A percentile compares a stretch with the other conserved stretches of the same genome.
These are phyloP conservation scores for Harpalus rubripes DNA, from an alignment of 2,888 invertebrate genomes.

Conservation along the genomic window DNA sequence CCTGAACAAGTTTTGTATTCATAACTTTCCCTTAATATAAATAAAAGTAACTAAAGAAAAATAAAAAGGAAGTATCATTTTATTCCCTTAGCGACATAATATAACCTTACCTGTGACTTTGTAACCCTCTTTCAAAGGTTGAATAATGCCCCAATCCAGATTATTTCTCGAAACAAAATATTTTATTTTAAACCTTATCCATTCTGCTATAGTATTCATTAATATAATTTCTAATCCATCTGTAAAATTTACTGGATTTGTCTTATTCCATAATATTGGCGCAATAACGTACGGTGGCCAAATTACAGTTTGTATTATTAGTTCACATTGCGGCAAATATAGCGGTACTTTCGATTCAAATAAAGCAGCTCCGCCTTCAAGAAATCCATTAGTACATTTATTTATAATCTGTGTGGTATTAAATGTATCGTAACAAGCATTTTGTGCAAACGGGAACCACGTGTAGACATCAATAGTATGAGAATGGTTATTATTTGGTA, in stretches of 20 bases:
- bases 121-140: neutral
- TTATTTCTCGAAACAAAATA: constrained; percentile 68
- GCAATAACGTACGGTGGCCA: constrained; percentile 70
- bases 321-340: constrained; percentile 66
- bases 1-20: too few species aligned
- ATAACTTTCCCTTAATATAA: too few species aligned
- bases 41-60: too few species aligned
- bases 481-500: constrained; percentile 16
- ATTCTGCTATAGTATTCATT: constrained; percentile 68
- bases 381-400: constrained; percentile 32
- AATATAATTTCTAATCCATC: constrained; percentile 69
- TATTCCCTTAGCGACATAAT: neutral
- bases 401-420: constrained; percentile 39
- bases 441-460: constrained; percentile 53
- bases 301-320: constrained; percentile 68
- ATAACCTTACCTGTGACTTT: constrained; percentile 2
- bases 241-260: constrained; percentile 65
- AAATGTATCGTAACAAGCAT: constrained; percentile 25
- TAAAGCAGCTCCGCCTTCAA: neutral
- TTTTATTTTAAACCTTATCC: constrained; percentile 67
- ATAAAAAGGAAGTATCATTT: too few species aligned
- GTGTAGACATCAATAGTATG: constrained; percentile 39
- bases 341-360: constrained; percentile 67
- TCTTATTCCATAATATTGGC: constrained; percentile 18
- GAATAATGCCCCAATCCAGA: constrained; percentile 69